Base-by-base conservation (phyloP, 2,797 vertebrate species). In the Crocodylus rhombifer region DNA sequence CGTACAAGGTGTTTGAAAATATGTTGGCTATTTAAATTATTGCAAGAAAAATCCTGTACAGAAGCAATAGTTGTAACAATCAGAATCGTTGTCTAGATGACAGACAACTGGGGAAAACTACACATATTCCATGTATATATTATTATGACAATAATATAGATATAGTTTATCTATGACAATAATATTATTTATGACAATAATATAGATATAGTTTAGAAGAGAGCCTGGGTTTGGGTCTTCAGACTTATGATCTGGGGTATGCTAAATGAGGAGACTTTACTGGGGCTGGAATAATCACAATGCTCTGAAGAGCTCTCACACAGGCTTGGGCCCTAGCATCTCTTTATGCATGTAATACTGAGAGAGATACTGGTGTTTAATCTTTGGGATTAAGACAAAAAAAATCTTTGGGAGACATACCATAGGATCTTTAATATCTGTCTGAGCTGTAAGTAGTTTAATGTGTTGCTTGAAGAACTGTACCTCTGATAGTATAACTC, bases 1-100 rank as follows among this genome's bases (percentile, higher is more conserved):
- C 69, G 17, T 82, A 57, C 62, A 58, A 87, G 71, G 62, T 55
- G 3, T 77, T 92, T 77, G 74, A 84, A 94, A 93, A 81, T 88
- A 10, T 5, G 16, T 51, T 65, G 30, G 4, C 83, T 92, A 69
- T 18, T 81, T 88, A 51, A 0, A 2, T 56, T 94, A 15, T 77
- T 89, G 75, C 79, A 16, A 57, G 60, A 33, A 77, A 58, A 51
- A 51, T 51, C 42, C 42, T 51, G 42, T 51, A 33, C 23, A 33
- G 21, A 60, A 36, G 58, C 36, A 23, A 61, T 62, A 82, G 12
- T 7, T 67, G 18, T 58, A 82, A 0, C 88, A 87, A 62, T 65
- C n/a, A 80, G 55, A 73, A 64, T 86, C 61, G 55, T 1, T 79
- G 30, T 89, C 90, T 88, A 65, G 42, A 36, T 33, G 78, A 60